These are phyloP conservation scores for Eurystomus glaucurus DNA, from an alignment of 2,797 vertebrate genomes.

Conservation along the genomic window DNA sequence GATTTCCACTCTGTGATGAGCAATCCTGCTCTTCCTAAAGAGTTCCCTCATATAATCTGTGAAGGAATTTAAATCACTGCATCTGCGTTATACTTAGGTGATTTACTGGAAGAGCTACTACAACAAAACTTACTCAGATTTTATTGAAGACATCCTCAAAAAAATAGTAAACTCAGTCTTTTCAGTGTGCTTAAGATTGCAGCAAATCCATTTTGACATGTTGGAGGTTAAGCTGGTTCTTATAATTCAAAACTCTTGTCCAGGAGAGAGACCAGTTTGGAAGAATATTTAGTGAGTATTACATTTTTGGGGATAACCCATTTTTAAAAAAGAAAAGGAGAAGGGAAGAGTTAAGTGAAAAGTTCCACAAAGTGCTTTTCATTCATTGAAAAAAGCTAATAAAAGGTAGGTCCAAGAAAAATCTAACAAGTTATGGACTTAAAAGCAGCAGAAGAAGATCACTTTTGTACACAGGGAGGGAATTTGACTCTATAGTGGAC, in stretches of 20 bases:
- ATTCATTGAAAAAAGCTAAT: not conserved
- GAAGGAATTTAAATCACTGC: not conserved
- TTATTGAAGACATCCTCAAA: not conserved
- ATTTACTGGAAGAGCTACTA: not conserved
- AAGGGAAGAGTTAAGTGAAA: not conserved
- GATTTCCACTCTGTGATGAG: not conserved
- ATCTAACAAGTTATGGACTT: not conserved
- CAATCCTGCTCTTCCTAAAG: not conserved
- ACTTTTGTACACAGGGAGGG: rapidly evolving
- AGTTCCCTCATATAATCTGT: not conserved
- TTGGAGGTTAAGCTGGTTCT: not conserved
- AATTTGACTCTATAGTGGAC: not conserved
- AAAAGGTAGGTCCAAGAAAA: not conserved
- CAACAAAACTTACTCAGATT: not conserved
- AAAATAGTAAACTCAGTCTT: not conserved
- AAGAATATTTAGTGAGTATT: not conserved
- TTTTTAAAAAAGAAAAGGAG: not conserved
- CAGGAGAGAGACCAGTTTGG: not conserved
- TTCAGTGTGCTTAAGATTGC: not conserved
- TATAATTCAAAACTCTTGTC: not conserved
- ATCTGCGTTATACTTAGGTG: not conserved
- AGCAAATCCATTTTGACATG: not conserved
- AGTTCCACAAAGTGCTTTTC: not conserved
- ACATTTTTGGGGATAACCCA: not conserved
- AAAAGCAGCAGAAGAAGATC: not conserved